phyloP scores from a whole-genome alignment of 2,113 vertebrate genomes.

The Dasypus novemcinctus region DNA sequence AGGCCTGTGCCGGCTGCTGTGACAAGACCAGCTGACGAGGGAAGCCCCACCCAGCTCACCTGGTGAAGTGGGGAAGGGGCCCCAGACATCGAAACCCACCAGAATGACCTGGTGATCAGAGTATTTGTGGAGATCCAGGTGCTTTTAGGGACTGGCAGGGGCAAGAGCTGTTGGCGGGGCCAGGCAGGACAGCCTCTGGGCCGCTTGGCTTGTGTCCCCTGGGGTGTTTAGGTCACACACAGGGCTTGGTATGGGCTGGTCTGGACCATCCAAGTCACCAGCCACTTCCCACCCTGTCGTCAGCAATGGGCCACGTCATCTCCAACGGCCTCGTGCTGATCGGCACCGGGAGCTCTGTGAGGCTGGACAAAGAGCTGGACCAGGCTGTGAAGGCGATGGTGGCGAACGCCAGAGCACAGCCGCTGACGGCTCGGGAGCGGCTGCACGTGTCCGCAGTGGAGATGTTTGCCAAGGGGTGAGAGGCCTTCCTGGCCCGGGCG shows the following conservation, averaged over 20 bases:
- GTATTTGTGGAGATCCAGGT: rapidly evolving
- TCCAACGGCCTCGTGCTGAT: constrained; percentile 89
- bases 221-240: neutral
- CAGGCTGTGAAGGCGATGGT: constrained; percentile 84
- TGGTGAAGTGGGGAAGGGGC: neutral
- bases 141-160: rapidly evolving
- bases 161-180: too few species aligned
- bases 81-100: rapidly evolving
- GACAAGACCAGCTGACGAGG: neutral
- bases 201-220: rapidly evolving
- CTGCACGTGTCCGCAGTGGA: constrained; percentile 90
- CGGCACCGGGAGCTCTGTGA: constrained; percentile 84
- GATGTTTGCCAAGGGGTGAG: constrained; percentile 91
- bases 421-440: constrained; percentile 88
- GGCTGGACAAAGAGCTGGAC: constrained; percentile 86
- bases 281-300: neutral
- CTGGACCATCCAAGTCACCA: neutral
- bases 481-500: rapidly evolving
- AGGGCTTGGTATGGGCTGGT: neutral
- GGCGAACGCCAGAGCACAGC: constrained; percentile 84
- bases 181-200: rapidly evolving
- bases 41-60: neutral
- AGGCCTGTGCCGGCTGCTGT: neutral
- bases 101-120: too few species aligned
- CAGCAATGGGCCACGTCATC: constrained; percentile 94